Conservation (phyloP, 2,888 invertebrate genomes). For the Phengaris arion region DNA sequence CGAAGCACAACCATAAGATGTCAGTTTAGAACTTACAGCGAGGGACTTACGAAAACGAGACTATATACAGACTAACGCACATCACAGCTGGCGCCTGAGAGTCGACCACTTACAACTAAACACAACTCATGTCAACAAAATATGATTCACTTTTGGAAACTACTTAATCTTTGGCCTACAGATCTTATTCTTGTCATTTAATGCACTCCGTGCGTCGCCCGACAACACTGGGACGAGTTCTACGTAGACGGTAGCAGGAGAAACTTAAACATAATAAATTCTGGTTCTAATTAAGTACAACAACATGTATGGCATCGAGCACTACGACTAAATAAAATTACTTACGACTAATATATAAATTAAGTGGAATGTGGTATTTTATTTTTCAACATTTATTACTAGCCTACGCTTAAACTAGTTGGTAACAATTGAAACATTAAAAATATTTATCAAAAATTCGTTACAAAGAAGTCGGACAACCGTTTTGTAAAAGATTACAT, state of each 20-base stretch:
- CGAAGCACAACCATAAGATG: neutral
- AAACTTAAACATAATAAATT: conserved; percentile 32
- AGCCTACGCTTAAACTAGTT: conserved; percentile 51
- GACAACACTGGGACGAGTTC: conserved; percentile 46
- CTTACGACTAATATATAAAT: conserved; percentile 51
- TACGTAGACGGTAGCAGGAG: conserved; percentile 34
- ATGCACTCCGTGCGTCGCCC: conserved; percentile 60
- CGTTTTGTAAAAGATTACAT: conserved; percentile 47
- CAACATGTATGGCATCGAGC: conserved; percentile 70
- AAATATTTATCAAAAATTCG: conserved; percentile 65
- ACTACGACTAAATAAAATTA: conserved; percentile 47
- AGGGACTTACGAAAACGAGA: neutral
- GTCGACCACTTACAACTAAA: conserved; percentile 65
- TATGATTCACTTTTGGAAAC: conserved; percentile 36
- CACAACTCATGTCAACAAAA: conserved; percentile 36
- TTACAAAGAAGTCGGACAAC: conserved; percentile 47
- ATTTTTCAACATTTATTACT: conserved; percentile 50
- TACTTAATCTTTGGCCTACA: conserved; percentile 76
- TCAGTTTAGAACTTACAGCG: neutral
- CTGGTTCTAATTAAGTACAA: conserved; percentile 65
- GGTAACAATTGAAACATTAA: conserved; percentile 71
- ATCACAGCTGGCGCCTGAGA: conserved; percentile 54
- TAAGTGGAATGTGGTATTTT: conserved; percentile 62
- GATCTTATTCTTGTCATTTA: conserved; percentile 65
- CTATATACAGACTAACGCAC: conserved; percentile 12